These are phyloP conservation scores for Colistium nudipinnis DNA, from an alignment of 2,113 vertebrate genomes.

Conservation along the genomic window DNA sequence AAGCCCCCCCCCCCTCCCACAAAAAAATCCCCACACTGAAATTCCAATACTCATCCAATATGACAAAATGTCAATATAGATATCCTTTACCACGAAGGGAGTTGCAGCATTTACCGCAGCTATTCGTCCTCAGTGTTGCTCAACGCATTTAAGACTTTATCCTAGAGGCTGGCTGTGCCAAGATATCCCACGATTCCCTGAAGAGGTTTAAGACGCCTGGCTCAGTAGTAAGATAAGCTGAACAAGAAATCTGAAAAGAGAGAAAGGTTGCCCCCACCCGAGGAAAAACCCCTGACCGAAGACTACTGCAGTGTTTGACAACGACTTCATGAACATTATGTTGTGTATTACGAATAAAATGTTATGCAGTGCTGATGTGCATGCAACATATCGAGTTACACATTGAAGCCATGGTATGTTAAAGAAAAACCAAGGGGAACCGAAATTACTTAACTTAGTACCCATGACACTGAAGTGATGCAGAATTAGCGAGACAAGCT, in stretches of 20 bases:
- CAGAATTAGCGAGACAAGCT: slow-evolving; percentile 82
- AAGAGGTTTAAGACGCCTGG: slow-evolving; percentile 51
- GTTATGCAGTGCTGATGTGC: slow-evolving; percentile 78
- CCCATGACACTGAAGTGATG: slow-evolving; percentile 81
- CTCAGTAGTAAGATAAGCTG: slow-evolving; percentile 65
- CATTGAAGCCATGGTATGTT: slow-evolving; percentile 75
- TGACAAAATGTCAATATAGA: slow-evolving; percentile 6
- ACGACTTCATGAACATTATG: slow-evolving; percentile 60
- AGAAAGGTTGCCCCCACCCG: slow-evolving; percentile 68
- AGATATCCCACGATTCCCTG: slow-evolving; percentile 66
- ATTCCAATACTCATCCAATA: slow-evolving; percentile 15
- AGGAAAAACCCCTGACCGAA: slow-evolving; percentile 37
- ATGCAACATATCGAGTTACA: slow-evolving; percentile 78
- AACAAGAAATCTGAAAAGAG: slow-evolving; percentile 78
- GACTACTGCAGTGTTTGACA: slow-evolving; percentile 62
- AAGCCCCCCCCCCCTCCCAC: slow-evolving; percentile 42
- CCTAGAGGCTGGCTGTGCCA: slow-evolving; percentile 59
- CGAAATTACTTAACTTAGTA: slow-evolving; percentile 83
- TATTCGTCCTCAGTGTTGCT: slow-evolving; percentile 41
- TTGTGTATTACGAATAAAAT: slow-evolving; percentile 53
- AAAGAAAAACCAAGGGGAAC: slow-evolving; percentile 71
- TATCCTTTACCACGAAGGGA: slow-evolving; percentile 42
- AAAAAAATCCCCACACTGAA: slow-evolving; percentile 6
- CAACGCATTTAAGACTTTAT: slow-evolving; percentile 32
- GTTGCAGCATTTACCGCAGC: slow-evolving; percentile 45